Conservation (phyloP, 2,797 vertebrate genomes). For the Falco biarmicus region DNA sequence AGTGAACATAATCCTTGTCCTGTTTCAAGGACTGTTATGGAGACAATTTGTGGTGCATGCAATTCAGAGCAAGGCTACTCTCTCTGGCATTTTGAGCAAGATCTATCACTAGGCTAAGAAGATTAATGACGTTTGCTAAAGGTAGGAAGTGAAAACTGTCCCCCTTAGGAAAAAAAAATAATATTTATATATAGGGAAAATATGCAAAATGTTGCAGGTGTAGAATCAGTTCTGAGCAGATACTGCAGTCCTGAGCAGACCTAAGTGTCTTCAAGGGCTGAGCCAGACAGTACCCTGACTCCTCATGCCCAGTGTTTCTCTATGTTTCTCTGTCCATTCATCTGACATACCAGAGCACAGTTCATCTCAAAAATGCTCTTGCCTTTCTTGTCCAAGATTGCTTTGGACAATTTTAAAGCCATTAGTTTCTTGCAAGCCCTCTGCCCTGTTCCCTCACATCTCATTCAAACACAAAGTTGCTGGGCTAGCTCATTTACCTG, state of each 20-base stretch:
- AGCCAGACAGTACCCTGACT: background rate
- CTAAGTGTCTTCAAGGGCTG: background rate
- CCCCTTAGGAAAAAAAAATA: background rate
- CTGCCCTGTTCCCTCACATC: background rate
- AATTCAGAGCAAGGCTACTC: background rate
- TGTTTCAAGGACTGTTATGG: background rate
- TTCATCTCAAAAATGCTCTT: background rate
- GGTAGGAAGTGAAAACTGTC: background rate
- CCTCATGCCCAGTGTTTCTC: background rate
- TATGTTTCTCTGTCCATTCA: background rate
- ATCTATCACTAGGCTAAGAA: background rate
- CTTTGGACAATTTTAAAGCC: background rate
- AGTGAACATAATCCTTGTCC: background rate
- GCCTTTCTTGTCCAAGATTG: background rate
- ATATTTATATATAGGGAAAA: background rate
- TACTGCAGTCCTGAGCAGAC: background rate
- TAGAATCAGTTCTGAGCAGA: background rate
- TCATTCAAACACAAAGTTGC: background rate
- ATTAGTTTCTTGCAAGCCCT: background rate
- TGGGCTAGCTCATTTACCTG: background rate
- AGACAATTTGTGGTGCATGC: background rate
- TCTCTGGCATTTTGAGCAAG: background rate
- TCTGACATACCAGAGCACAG: background rate
- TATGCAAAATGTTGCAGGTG: background rate
- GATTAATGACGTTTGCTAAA: background rate